phyloP scores from a whole-genome alignment of 2,888 invertebrate genomes.

The Netelia melanura region DNA sequence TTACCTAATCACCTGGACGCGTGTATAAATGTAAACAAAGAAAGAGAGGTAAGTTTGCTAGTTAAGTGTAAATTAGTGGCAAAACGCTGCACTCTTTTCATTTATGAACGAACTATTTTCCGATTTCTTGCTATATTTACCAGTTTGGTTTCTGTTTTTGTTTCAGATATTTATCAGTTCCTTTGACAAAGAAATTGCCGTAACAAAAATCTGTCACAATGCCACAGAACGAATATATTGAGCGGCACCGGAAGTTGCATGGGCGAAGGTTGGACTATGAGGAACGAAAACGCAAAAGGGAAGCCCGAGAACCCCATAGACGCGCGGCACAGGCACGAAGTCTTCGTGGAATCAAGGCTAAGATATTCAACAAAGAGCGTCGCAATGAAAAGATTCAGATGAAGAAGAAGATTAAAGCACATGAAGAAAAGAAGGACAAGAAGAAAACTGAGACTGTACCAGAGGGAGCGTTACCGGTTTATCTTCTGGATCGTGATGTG shows the following conservation, averaged over 20 bases:
- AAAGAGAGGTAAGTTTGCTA: slow-evolving; percentile 57
- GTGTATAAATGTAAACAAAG: slow-evolving; percentile 11
- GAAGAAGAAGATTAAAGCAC: slow-evolving; percentile 99
- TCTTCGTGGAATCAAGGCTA: slow-evolving; percentile 98
- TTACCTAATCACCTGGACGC: slow-evolving; percentile 5
- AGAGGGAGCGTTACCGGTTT: slow-evolving; percentile 97
- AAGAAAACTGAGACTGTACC: slow-evolving; percentile 92
- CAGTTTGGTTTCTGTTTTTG: slow-evolving; percentile 41
- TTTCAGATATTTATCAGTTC: slow-evolving; percentile 46
- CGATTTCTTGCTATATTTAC: slow-evolving; percentile 25
- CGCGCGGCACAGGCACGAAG: slow-evolving; percentile 95
- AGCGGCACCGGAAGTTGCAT: slow-evolving; percentile 97
- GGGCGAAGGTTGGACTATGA: slow-evolving; percentile 99
- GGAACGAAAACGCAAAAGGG: slow-evolving; percentile 97
- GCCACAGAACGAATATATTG: slow-evolving; percentile 99
- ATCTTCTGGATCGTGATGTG: slow-evolving; percentile 98
- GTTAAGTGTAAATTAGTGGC: neutral
- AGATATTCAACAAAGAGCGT: slow-evolving; percentile 98
- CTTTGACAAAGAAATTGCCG: neutral
- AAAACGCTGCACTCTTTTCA: slow-evolving; percentile 32
- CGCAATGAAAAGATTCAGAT: slow-evolving; percentile 99
- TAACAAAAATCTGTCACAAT: slow-evolving; percentile 85
- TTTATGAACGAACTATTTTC: neutral
- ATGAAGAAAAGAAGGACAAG: slow-evolving; percentile 97
- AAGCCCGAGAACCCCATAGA: slow-evolving; percentile 97